phyloP scores from a whole-genome alignment of 2,797 vertebrate species.

The Hephaestus fuliginosus region DNA sequence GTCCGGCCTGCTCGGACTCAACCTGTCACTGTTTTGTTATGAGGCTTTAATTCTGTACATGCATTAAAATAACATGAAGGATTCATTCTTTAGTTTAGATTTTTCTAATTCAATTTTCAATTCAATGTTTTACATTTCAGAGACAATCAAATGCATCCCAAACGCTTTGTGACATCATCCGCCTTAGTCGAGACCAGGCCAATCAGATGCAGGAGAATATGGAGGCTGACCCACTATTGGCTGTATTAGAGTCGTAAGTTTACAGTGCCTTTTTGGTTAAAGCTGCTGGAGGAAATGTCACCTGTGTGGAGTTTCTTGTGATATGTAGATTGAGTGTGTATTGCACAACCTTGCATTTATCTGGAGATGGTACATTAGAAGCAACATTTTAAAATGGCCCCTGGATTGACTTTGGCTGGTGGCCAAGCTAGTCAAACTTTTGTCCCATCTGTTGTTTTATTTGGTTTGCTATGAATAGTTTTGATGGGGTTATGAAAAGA shows the following conservation, averaged over 20 bases:
- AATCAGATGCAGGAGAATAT: conserved; percentile 91
- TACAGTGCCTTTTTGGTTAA: background rate
- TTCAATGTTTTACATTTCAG: conserved; percentile 65
- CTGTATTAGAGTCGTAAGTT: conserved; percentile 96
- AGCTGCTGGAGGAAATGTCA: background rate
- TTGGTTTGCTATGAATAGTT: background rate
- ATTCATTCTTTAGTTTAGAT: background rate
- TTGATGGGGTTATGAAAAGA: too few species aligned
- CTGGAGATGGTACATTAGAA: background rate
- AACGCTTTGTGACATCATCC: conserved; percentile 96
- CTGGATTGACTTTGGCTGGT: background rate
- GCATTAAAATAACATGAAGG: background rate
- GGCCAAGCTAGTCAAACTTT: background rate
- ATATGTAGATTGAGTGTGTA: background rate
- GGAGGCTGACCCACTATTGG: conserved; percentile 93
- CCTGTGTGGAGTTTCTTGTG: background rate
- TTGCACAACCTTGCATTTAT: background rate
- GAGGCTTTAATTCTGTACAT: background rate
- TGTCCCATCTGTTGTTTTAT: background rate
- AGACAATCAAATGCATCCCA: conserved; percentile 98
- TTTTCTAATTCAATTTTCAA: background rate
- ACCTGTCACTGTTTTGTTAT: background rate
- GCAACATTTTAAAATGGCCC: background rate
- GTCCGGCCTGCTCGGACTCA: background rate
- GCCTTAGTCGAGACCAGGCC: conserved; percentile 97